Percentiles rank a stretch among this genome's conserved stretches.
Evolutionary conservation across 2,113 vertebrate species (phyloP).

Genomic region (Vulpes vulpes): DNA sequence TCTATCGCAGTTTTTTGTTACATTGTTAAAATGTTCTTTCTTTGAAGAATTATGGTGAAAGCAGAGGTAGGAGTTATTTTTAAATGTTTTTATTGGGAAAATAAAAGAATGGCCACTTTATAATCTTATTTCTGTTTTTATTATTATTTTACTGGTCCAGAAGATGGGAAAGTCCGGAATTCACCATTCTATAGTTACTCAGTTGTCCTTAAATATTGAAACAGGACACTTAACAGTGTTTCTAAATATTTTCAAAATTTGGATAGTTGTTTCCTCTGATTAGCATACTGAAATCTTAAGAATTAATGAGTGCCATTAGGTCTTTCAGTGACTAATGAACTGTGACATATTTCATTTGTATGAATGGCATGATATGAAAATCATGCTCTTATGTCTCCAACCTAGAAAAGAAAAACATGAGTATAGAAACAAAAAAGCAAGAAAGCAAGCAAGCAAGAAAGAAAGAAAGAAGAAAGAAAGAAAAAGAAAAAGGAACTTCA

Average conservation of each 20-base stretch:
- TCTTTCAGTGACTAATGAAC: neutral
- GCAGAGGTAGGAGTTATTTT: neutral
- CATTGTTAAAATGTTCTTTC: neutral
- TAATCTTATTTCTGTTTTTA: neutral
- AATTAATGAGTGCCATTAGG: neutral
- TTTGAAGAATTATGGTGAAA: neutral
- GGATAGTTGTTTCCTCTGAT: neutral
- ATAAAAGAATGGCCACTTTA: neutral
- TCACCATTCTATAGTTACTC: neutral
- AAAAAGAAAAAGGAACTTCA: neutral
- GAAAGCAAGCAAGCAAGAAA: neutral
- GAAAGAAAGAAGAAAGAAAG: neutral
- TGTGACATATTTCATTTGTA: neutral
- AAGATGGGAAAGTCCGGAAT: neutral
- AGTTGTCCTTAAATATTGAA: conserved; percentile 17
- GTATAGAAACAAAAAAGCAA: neutral
- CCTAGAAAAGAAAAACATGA: neutral
- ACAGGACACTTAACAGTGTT: neutral
- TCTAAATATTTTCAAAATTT: neutral
- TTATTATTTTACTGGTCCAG: neutral
- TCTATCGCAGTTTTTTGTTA: neutral
- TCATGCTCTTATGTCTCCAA: neutral
- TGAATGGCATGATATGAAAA: neutral
- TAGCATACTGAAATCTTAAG: neutral
- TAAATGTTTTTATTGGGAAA: neutral